Conservation (phyloP, 2,888 invertebrate species). For the Venusia cambrica region DNA sequence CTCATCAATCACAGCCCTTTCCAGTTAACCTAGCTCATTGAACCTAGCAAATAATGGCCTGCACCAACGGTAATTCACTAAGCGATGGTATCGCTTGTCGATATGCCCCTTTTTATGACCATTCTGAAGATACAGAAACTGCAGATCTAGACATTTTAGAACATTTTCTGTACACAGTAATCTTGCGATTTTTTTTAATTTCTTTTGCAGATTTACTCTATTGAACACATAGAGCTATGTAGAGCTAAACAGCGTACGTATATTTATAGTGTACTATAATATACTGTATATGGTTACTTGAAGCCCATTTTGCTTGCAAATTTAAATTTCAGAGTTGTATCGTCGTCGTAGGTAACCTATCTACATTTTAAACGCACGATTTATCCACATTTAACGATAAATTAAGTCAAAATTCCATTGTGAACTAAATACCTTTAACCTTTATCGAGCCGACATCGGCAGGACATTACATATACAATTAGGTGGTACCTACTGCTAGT, state of each 20-base stretch:
- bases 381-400: slow-evolving; percentile 41
- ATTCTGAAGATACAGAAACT: slow-evolving; percentile 56
- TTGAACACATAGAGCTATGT: too few relatives aligned
- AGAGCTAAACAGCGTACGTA: too few relatives aligned
- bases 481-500: slow-evolving; percentile 43
- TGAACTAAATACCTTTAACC: slow-evolving; percentile 60
- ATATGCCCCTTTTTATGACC: slow-evolving; percentile 72
- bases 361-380: slow-evolving; percentile 43
- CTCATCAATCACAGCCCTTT: slow-evolving; percentile 28
- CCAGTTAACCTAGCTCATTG: slow-evolving; percentile 39
- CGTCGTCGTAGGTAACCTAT: slow-evolving; percentile 10
- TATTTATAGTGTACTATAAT: too few relatives aligned
- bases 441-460: slow-evolving; percentile 37
- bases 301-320: slow-evolving; percentile 5
- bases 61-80: slow-evolving; percentile 64
- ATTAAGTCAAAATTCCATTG: slow-evolving; percentile 46
- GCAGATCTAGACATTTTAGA: slow-evolving; percentile 40
- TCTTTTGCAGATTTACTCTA: too few relatives aligned
- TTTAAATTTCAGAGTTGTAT: slow-evolving; percentile 9
- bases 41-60: slow-evolving; percentile 59
- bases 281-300: too few relatives aligned
- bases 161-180: slow-evolving; percentile 16
- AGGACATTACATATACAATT: slow-evolving; percentile 32
- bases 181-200: too few relatives aligned
- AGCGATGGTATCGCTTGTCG: slow-evolving; percentile 71